A percentile compares a stretch with the other conserved stretches of the same genome.
Evolutionary conservation across 2,888 invertebrate genomes (phyloP).

Genomic region (Pocota personata): DNA sequence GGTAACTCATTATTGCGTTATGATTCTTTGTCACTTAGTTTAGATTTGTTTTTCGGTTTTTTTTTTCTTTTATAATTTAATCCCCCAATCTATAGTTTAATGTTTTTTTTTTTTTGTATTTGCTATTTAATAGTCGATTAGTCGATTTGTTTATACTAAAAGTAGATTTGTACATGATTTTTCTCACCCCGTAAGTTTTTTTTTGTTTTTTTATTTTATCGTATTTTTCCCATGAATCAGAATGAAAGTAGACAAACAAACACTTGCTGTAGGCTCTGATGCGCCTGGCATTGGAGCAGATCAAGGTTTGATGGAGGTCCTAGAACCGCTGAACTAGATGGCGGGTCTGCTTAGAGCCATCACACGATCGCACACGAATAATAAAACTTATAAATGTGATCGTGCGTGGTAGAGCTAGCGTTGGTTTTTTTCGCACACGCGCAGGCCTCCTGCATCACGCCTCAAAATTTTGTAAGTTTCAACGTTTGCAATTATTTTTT

Average conservation of each 20-base stretch:
- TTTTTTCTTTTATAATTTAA: slow-evolving; percentile 24
- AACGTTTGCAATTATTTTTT: slow-evolving; percentile 36
- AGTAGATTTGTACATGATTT: slow-evolving; percentile 74
- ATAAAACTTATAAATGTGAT: slow-evolving; percentile 71
- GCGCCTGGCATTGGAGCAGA: slow-evolving; percentile 40
- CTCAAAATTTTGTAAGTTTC: slow-evolving; percentile 1
- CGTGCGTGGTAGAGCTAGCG: not conserved
- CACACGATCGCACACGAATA: slow-evolving; percentile 57
- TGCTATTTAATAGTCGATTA: slow-evolving; percentile 67
- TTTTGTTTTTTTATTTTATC: slow-evolving; percentile 3
- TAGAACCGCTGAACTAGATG: not conserved
- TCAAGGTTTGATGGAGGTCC: slow-evolving; percentile 13
- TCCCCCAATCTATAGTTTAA: slow-evolving; percentile 56
- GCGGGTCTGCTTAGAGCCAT: not conserved
- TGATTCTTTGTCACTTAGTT: slow-evolving; percentile 62
- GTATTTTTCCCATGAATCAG: slow-evolving; percentile 32
- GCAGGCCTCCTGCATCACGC: not conserved
- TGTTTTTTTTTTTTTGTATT: slow-evolving; percentile 52
- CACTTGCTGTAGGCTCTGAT: slow-evolving; percentile 32
- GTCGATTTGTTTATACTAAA: slow-evolving; percentile 69
- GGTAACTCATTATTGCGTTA: slow-evolving; percentile 67
- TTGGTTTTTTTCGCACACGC: not conserved
- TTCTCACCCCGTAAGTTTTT: slow-evolving; percentile 53
- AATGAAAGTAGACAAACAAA: slow-evolving; percentile 35
- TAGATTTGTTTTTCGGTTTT: slow-evolving; percentile 18